phyloP scores from a whole-genome alignment of 2,797 vertebrate genomes.

The Crocidura indochinensis region DNA sequence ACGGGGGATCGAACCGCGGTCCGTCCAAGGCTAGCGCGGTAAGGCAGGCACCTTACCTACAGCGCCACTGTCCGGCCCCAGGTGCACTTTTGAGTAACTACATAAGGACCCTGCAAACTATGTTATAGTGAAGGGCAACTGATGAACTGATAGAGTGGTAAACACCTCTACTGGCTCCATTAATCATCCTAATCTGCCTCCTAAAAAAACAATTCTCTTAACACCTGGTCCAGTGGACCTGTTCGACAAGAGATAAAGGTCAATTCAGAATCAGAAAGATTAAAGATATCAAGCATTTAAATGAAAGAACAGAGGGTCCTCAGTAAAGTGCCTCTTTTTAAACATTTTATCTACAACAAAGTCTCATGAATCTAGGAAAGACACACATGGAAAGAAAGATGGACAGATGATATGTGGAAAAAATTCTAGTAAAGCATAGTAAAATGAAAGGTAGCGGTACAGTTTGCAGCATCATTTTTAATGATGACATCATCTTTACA shows the following conservation, averaged over 20 bases:
- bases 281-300: neutral
- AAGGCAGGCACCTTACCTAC: too few species aligned
- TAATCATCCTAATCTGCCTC: neutral
- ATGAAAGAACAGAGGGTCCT: neutral
- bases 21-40: too few species aligned
- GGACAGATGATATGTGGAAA: too few species aligned
- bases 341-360: conserved; percentile 52
- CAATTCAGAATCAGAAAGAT: conserved; percentile 17
- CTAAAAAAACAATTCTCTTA: neutral
- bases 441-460: neutral
- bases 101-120: neutral
- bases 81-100: neutral
- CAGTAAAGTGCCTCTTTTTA: conserved; percentile 30
- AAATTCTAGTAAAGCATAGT: neutral
- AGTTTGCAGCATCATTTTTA: neutral
- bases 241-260: neutral
- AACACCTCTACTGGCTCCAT: neutral
- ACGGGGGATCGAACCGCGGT: too few species aligned
- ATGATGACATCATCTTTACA: neutral
- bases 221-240: neutral
- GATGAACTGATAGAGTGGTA: neutral
- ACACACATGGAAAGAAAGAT: too few species aligned
- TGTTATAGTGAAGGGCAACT: neutral
- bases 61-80: too few species aligned
- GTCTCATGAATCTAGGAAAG: neutral